These are phyloP conservation scores for Orbicella faveolata DNA, from an alignment of 64 coral and sea anemone species.

Conservation along the genomic window DNA sequence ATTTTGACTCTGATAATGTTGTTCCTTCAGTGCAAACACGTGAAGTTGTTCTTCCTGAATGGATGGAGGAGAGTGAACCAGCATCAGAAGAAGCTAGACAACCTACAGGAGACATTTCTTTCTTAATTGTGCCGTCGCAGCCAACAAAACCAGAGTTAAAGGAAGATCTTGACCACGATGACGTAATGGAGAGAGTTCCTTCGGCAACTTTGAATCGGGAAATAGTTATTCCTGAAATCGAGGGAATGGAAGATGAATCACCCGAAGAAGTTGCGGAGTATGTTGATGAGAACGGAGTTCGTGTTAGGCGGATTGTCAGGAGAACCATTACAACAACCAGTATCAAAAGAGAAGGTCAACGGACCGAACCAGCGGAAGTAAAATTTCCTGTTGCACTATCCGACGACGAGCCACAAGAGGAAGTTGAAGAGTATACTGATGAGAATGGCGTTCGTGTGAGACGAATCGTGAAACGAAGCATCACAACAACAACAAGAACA, in stretches of 20 bases:
- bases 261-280: conserved; percentile 65
- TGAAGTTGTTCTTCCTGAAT: conserved; percentile 19
- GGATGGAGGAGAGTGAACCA: conserved; percentile 9
- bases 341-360: conserved; percentile 9
- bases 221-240: conserved; percentile 19
- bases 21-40: conserved; percentile 4
- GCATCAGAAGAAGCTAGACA: background rate
- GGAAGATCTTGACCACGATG: background rate
- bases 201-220: conserved; percentile 2
- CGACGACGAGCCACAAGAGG: conserved; percentile 3
- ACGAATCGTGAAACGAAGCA: conserved; percentile 32
- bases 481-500: conserved; percentile 28
- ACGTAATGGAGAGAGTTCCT: background rate
- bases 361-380: background rate
- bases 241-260: background rate
- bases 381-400: background rate
- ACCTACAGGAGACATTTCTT: background rate
- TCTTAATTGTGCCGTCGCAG: background rate
- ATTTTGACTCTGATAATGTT: conserved; percentile 1
- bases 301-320: conserved; percentile 34
- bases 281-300: conserved; percentile 71
- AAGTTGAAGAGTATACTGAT: conserved; percentile 57
- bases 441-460: conserved; percentile 57
- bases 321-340: conserved; percentile 26
- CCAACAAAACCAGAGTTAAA: background rate